Base-by-base conservation (phyloP, 2,113 vertebrate genomes). In the Phrynocephalus versicolor region DNA sequence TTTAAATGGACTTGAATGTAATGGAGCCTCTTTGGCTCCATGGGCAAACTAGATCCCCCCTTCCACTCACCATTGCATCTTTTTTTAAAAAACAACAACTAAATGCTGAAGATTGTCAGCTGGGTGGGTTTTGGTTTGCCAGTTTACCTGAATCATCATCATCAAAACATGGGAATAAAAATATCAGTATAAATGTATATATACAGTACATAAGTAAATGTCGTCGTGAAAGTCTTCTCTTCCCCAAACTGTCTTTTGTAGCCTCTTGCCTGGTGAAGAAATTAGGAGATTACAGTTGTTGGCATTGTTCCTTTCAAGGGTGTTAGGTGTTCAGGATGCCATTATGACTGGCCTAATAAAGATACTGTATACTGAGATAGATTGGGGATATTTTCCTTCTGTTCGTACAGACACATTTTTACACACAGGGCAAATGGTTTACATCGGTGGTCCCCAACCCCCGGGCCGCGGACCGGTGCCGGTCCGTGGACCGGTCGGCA, bases 1-100 rank as follows among this genome's bases (percentile, higher is more conserved):
- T 67, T 85, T 87, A 79, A 92, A 88, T 75, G 78, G 57, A 35
- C 41, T 71, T 70, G 84, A 88, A 88, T 85, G 77, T 64, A 65
- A 19, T 55, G 78, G 70, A 73, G 82, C 55, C 79, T 74, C 67
- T 30, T 60, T 35, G n/a, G 58, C 16, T 85, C 86, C 87, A 62
- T n/a, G 80, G 58, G 45, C 45, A 67, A 39, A 64, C 57, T n/a
- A n/a, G n/a, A n/a, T n/a, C n/a, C n/a, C n/a, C n/a, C n/a, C n/a
- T n/a, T n/a, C n/a, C n/a, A n/a, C n/a, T n/a, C n/a, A n/a, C n/a
- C n/a, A n/a, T n/a, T 6, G 70, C 12, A 35, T 83, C 73, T 79
- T 39, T 90, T 76, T 88, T n/a, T 33, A 0, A 85, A 33, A 60
- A 33, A 14, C 77, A 79, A 88, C 25, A n/a, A n/a, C 64, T 76